These are phyloP conservation scores for Caenorhabditis brenneri DNA, from an alignment of 1,140 invertebrate species.

Conservation along the genomic window DNA sequence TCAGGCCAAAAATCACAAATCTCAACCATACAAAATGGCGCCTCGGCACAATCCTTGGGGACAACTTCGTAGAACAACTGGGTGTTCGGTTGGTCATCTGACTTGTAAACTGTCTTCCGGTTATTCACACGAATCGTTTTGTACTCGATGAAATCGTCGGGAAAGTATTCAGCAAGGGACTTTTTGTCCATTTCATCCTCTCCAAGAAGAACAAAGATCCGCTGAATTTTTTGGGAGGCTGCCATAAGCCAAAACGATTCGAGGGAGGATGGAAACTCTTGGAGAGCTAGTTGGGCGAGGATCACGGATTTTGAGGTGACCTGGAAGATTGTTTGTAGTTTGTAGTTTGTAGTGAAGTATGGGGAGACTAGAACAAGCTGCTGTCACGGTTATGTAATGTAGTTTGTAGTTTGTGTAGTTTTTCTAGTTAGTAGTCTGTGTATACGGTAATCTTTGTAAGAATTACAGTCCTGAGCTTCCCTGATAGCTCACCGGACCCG, in stretches of 20 bases:
- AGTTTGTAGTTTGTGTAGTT: no score
- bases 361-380: not conserved
- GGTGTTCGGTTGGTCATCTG: not conserved
- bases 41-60: slow-evolving; percentile 12
- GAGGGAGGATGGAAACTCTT: not conserved
- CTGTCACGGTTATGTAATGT: no score
- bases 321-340: no score
- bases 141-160: not conserved
- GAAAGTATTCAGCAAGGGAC: not conserved
- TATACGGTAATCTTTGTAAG: no score
- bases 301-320: not conserved
- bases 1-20: slow-evolving; percentile 24
- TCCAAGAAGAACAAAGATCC: not conserved
- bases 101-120: not conserved
- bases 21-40: slow-evolving; percentile 9
- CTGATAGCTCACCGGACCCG: no score
- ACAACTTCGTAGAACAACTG: slow-evolving; percentile 10
- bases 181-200: not conserved
- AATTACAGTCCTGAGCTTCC: no score
- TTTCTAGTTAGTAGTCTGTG: no score
- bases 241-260: slow-evolving; percentile 14
- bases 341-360: no score
- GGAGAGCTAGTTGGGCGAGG: not conserved
- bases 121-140: slow-evolving; percentile 24
- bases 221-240: not conserved